A percentile compares a stretch with the other conserved stretches of the same genome.
Evolutionary conservation across 2,888 invertebrate genomes (phyloP).

Genomic region (Stratiomys singularior): DNA sequence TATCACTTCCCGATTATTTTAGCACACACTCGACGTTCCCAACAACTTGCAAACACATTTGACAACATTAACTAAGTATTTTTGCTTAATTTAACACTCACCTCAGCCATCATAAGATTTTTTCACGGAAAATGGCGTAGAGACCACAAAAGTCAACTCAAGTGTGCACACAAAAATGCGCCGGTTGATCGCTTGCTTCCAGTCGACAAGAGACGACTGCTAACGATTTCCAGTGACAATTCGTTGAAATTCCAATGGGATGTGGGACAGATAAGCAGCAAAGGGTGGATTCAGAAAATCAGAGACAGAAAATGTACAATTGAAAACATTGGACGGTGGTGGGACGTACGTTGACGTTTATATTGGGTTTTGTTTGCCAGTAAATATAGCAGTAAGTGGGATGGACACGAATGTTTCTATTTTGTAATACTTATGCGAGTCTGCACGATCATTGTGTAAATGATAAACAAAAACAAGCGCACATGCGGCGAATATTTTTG

Average conservation of each 20-base stretch:
- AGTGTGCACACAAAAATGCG: constrained; percentile 49
- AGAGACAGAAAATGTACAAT: too few relatives aligned
- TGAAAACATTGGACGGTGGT: too few relatives aligned
- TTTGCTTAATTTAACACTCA: constrained; percentile 54
- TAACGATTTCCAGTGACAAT: constrained; percentile 18
- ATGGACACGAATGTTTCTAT: too few relatives aligned
- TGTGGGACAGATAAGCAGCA: background rate
- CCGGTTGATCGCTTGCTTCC: constrained; percentile 40
- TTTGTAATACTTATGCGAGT: too few relatives aligned
- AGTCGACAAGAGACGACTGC: background rate
- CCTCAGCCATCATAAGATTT: constrained; percentile 62
- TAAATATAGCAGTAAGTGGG: too few relatives aligned
- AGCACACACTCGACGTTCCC: background rate
- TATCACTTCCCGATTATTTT: background rate
- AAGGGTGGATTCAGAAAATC: background rate
- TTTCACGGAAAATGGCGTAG: constrained; percentile 58
- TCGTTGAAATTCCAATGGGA: background rate
- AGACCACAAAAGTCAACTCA: constrained; percentile 60
- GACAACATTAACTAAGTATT: background rate
- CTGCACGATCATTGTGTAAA: too few relatives aligned
- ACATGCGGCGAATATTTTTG: too few relatives aligned
- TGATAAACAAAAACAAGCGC: too few relatives aligned
- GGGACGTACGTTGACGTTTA: too few relatives aligned
- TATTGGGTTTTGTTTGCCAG: too few relatives aligned
- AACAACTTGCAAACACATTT: constrained; percentile 6